Conservation (phyloP, 2,888 invertebrate genomes). For the Lamproptera curius region DNA sequence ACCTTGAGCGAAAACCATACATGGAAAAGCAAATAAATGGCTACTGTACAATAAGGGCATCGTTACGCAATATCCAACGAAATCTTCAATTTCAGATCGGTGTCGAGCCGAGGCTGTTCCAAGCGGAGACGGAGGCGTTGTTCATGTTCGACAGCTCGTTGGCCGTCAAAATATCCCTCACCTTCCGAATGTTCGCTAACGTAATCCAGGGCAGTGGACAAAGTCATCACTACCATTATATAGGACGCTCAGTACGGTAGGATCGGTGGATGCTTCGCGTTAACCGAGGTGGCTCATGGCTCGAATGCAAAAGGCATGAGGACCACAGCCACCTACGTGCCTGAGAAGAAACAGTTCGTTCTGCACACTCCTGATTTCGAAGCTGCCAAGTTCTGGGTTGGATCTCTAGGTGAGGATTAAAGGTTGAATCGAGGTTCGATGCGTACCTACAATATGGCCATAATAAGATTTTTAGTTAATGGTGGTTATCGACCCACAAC, state of each 20-base stretch:
- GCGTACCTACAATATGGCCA: no score
- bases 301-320: conserved; percentile 93
- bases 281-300: conserved; percentile 95
- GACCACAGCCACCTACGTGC: conserved; percentile 90
- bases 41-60: no score
- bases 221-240: conserved; percentile 77
- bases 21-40: no score
- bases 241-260: conserved; percentile 56
- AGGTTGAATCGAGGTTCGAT: neutral
- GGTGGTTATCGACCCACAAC: no score
- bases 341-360: conserved; percentile 85
- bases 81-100: conserved; percentile 70
- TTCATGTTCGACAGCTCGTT: conserved; percentile 80
- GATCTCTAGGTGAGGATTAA: conserved; percentile 79
- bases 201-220: conserved; percentile 82
- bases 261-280: conserved; percentile 82
- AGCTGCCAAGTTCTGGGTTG: conserved; percentile 95
- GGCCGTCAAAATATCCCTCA: conserved; percentile 81
- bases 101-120: conserved; percentile 63
- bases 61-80: no score
- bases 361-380: conserved; percentile 92
- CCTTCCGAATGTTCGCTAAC: conserved; percentile 82
- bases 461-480: no score
- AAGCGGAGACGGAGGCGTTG: conserved; percentile 72
- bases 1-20: no score